Percentiles rank a stretch among this genome's conserved stretches.
These are phyloP conservation scores for Pristis pectinata DNA, from an alignment of 2,797 vertebrate genomes.

Conservation along the genomic window DNA sequence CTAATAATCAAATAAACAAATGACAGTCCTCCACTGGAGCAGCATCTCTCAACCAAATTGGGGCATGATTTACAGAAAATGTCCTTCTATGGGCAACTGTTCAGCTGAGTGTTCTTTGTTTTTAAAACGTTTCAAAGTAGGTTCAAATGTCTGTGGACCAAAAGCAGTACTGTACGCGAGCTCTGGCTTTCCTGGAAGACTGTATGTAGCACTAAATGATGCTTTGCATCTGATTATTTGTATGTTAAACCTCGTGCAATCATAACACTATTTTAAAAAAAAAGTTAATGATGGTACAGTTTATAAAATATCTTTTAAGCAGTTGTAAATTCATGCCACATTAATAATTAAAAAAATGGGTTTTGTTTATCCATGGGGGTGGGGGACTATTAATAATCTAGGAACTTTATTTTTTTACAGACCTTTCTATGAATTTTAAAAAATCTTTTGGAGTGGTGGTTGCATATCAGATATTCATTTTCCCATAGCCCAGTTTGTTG, in stretches of 20 bases:
- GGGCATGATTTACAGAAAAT: conserved; percentile 50
- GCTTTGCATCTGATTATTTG: conserved; percentile 54
- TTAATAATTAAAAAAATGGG: conserved; percentile 55
- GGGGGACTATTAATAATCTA: conserved; percentile 44
- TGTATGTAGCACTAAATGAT: conserved; percentile 64
- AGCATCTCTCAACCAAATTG: conserved; percentile 43
- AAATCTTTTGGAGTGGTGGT: conserved; percentile 41
- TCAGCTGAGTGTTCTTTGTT: conserved; percentile 57
- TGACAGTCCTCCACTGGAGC: conserved; percentile 41
- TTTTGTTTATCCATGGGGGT: conserved; percentile 47
- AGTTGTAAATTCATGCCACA: conserved; percentile 52
- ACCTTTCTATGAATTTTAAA: conserved; percentile 54
- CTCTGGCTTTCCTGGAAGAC: conserved; percentile 63
- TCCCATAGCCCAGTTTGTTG: conserved; percentile 6
- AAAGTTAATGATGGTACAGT: conserved; percentile 66
- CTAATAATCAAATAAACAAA: conserved; percentile 47
- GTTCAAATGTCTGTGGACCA: conserved; percentile 77
- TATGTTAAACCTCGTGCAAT: conserved; percentile 66
- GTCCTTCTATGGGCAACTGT: conserved; percentile 47
- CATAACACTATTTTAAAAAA: conserved; percentile 50
- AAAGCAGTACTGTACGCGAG: conserved; percentile 71
- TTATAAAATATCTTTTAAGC: conserved; percentile 49
- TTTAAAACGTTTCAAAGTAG: conserved; percentile 64
- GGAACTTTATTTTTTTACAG: conserved; percentile 69
- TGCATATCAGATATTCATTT: conserved; percentile 27